Evolutionary conservation across 1,140 invertebrate species (phyloP), one percentile per base, ranked within the genome.

Genomic region (Cylas formicarius): DNA sequence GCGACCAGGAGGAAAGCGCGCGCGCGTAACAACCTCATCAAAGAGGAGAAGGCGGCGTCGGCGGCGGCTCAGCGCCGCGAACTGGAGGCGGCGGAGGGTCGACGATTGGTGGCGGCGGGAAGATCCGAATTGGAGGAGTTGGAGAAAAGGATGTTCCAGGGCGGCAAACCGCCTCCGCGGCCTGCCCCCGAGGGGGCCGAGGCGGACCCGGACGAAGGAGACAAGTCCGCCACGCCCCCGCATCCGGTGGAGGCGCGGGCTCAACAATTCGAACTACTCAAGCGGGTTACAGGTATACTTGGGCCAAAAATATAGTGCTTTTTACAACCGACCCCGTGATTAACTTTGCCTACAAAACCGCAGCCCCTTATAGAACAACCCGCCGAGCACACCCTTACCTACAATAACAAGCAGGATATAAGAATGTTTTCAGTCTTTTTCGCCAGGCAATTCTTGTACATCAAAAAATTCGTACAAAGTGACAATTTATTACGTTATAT

Each of bases 111-210:
- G 74, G 76, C 6, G 79, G 82, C 29, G 66, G 80, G 6, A 78
- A 77, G 45, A 39, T 48, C 72, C 10, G 82, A 86, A 52, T 54
- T 85, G 2, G 82, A 86, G 56, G 73, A 78, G 33, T 58, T 86
- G 19, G 84, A 84, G 50, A 76, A 81, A 31, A 74, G 77, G 55
- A 74, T 84, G 28, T 83, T 84, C 50, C 74, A 81, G 23, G 45
- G 31, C 8, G 53, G 44, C 2, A 60, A 56, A 55, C 14, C 49
- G 7, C 18, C 51, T 4, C 19, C 39, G 9, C 44, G 57, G 34
- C 62, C 57, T 2, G 53, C 60, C 55, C 67, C 29, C 57, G 68
- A 68, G 18, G 57, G 50, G 13, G 64, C 63, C 6, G 51, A 53
- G 18, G 56, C 58, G 2, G 60, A 55, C 10, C 55, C 53, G 0